phyloP scores from a whole-genome alignment of 2,113 vertebrate genomes.

The Sinocyclocheilus grahami region DNA sequence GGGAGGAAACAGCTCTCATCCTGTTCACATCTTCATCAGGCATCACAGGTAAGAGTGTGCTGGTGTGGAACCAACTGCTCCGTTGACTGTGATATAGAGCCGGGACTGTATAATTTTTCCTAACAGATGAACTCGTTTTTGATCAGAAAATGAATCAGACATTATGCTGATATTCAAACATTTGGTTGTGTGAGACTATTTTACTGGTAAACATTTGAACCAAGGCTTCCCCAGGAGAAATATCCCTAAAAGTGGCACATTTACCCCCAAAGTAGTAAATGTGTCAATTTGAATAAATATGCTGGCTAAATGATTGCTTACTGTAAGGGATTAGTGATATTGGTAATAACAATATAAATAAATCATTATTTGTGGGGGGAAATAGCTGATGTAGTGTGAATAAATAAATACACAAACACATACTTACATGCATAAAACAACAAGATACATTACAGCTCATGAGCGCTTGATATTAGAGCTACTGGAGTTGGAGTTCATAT shows the following conservation, averaged over 20 bases:
- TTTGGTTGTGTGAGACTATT: background rate
- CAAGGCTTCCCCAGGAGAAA: background rate
- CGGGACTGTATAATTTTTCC: conserved; percentile 84
- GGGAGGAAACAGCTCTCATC: background rate
- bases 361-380: background rate
- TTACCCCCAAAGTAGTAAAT: background rate
- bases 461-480: background rate
- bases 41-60: conserved; percentile 64
- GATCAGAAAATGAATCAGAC: background rate
- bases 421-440: background rate
- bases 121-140: conserved; percentile 65
- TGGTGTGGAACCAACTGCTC: conserved; percentile 86
- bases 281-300: background rate
- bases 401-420: background rate
- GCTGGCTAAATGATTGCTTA: conserved; percentile 5
- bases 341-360: background rate
- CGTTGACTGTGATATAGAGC: conserved; percentile 89
- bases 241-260: background rate
- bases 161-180: background rate
- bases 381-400: background rate
- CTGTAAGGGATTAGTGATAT: background rate
- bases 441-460: background rate
- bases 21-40: conserved; percentile 18
- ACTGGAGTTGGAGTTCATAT: background rate
- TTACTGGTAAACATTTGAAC: background rate